Evolutionary conservation across 2,113 vertebrate genomes (phyloP).

Genomic region (Chionis minor): DNA sequence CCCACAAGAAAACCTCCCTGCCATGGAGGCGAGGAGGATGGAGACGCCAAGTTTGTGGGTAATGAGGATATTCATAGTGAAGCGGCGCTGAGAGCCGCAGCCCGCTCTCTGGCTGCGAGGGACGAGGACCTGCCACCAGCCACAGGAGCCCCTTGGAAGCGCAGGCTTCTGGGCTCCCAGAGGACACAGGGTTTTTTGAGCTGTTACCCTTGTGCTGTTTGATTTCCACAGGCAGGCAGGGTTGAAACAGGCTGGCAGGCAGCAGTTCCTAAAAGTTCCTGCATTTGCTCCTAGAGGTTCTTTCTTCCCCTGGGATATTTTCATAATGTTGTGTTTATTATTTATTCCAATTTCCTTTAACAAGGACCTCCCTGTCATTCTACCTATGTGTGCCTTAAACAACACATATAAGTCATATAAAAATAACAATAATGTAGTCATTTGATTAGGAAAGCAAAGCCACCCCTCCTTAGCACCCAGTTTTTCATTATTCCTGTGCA

Average conservation of each 20-base stretch:
- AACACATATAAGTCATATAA: not conserved
- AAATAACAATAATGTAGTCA: not conserved
- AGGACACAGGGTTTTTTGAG: not conserved
- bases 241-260: not conserved
- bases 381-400: accelerated
- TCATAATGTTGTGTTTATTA: not conserved
- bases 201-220: not conserved
- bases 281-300: not conserved
- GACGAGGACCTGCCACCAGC: not conserved
- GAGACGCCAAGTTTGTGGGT: not conserved
- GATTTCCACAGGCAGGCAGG: not conserved
- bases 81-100: not conserved
- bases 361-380: not conserved
- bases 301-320: not conserved
- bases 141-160: accelerated
- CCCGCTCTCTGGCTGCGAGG: not conserved
- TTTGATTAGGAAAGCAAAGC: not conserved
- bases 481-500: not conserved
- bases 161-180: not conserved
- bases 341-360: not conserved
- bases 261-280: not conserved
- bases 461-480: not conserved
- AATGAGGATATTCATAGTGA: not conserved
- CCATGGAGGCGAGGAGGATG: accelerated
- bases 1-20: not conserved